Evolutionary conservation across 2,888 invertebrate species (phyloP).

Genomic region (Leucoma salicis): DNA sequence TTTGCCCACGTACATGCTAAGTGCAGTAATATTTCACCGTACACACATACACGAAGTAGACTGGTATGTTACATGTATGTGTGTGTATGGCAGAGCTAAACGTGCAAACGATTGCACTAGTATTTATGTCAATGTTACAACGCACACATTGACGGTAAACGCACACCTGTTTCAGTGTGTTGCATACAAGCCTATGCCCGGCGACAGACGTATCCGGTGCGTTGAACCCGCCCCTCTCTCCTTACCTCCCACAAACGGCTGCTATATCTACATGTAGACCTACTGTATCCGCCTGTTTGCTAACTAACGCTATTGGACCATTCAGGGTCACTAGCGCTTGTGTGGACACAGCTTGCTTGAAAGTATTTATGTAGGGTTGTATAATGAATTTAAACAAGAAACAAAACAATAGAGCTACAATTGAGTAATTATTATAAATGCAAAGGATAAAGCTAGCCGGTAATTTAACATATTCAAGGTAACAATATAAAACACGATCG

Average conservation of each 20-base stretch:
- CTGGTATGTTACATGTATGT: conserved; percentile 24
- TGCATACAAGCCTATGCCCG: conserved; percentile 56
- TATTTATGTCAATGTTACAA: conserved; percentile 80
- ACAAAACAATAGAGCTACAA: conserved; percentile 29
- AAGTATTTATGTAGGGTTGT: conserved; percentile 26
- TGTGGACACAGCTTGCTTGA: conserved; percentile 43
- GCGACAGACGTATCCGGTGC: conserved; percentile 78
- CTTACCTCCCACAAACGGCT: conserved; percentile 41
- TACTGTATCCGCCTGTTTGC: conserved; percentile 50
- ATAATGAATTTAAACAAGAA: conserved; percentile 31
- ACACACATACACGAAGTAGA: conserved; percentile 30
- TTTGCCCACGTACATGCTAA: conserved; percentile 52
- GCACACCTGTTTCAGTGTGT: conserved; percentile 61
- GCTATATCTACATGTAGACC: conserved; percentile 43
- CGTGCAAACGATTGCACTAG: conserved; percentile 52
- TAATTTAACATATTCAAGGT: conserved; percentile 22
- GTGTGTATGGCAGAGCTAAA: conserved; percentile 28
- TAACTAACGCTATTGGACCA: conserved; percentile 48
- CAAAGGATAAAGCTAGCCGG: conserved; percentile 18
- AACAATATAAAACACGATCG: conserved; percentile 7
- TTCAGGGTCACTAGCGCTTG: conserved; percentile 50
- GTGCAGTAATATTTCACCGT: conserved; percentile 58
- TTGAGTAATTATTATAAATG: conserved; percentile 31
- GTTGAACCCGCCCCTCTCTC: conserved; percentile 66
- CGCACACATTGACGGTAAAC: conserved; percentile 45